Evolutionary conservation across 2,888 invertebrate genomes (phyloP).

Genomic region (Yponomeuta evonymella): DNA sequence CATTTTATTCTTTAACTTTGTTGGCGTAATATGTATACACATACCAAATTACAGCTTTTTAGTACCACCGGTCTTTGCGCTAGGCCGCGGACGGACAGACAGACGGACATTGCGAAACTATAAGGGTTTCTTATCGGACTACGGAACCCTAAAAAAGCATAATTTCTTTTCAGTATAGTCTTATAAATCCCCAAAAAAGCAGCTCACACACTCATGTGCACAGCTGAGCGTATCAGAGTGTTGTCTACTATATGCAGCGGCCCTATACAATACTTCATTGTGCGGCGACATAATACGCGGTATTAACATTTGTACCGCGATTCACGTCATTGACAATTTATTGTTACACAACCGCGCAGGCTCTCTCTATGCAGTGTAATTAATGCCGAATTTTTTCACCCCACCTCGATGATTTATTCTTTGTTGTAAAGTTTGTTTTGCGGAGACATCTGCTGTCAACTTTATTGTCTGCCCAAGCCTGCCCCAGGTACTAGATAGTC

Average conservation of each 20-base stretch:
- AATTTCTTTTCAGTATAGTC: too few relatives aligned
- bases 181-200: neutral
- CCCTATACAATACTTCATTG: constrained; percentile 68
- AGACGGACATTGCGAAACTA: too few relatives aligned
- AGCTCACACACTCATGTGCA: neutral
- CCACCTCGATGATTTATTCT: constrained; percentile 53
- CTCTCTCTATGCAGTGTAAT: constrained; percentile 53
- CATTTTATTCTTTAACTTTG: too few relatives aligned
- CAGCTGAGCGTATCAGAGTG: constrained; percentile 22
- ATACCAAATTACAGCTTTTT: too few relatives aligned
- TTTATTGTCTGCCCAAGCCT: constrained; percentile 54
- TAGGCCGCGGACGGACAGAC: too few relatives aligned
- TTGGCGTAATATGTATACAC: too few relatives aligned
- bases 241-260: constrained; percentile 41
- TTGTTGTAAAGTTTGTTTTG: constrained; percentile 69
- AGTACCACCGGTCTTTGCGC: too few relatives aligned
- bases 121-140: too few relatives aligned
- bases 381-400: constrained; percentile 46
- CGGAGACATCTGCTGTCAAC: constrained; percentile 66
- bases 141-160: too few relatives aligned
- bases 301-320: constrained; percentile 70
- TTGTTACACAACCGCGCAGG: constrained; percentile 49
- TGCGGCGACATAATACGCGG: constrained; percentile 65
- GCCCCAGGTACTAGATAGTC: constrained; percentile 70
- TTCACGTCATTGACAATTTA: constrained; percentile 73